Base-by-base conservation (phyloP, 23 tunicate genomes). In the Halocynthia aurantium region DNA sequence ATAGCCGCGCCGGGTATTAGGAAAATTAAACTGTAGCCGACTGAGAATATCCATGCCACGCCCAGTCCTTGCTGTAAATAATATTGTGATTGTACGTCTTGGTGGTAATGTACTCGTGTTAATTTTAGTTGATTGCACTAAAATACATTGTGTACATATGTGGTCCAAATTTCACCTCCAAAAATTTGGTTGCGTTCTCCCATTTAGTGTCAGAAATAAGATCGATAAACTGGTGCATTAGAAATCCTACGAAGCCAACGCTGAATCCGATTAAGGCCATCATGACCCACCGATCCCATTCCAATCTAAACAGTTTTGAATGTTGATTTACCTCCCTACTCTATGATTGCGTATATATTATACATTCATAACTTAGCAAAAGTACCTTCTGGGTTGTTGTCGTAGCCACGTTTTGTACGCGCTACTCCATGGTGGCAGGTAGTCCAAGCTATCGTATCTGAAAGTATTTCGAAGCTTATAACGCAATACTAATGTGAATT, bases 231-330 rank as follows among this genome's bases (percentile, higher is more conserved):
- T 96, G 95, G 74, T 96, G 99, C 7, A 96, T 83, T 22, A 96
- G 56, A 80, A 96, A 96, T 50, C 99, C 99, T 10, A 90, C 81
- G 65, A 96, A 76, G 7, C 99, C 99, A 50, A 96, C 99, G 18
- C 85, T 62, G 70, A 89, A 90, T 8, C 99, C 99, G 22, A 96
- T 96, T 86, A 96, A 51, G 8, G 96, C 99, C 99, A 96, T 96
- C 99, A 96, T 96, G 66, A 96, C 83, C 99, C 99, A 89, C 52
- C 95, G 57, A 58, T 96, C 94, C 94, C 94, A 88, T 31, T 95
- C 94, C 49, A 88, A 75, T 66, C 95, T 86, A 54, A 51, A 68
- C 57, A 0, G 17, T 31, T 31, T 31, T 31, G 4, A 31, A 31
- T 31, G 44, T 31, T 21, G 40, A 19, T 18, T 67, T 19, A 17